Conservation (phyloP, 2,888 invertebrate genomes). For the Dryomyza anilis region DNA sequence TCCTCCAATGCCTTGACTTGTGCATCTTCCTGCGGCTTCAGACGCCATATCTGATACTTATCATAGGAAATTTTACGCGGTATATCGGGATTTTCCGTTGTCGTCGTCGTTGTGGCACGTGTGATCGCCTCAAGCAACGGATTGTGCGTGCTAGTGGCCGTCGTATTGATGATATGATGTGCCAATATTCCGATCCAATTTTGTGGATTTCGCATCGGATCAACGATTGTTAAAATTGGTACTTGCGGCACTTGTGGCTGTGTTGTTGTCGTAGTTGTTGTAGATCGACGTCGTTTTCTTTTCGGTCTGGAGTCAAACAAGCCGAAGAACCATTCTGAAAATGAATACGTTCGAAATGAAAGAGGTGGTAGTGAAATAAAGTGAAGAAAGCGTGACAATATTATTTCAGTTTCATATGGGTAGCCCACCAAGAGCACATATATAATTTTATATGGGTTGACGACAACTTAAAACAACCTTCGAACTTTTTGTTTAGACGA, state of each 20-base stretch:
- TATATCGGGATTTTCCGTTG: slow-evolving; percentile 42
- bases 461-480: background rate
- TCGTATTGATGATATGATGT: slow-evolving; percentile 56
- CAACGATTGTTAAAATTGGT: slow-evolving; percentile 56
- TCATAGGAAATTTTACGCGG: slow-evolving; percentile 56
- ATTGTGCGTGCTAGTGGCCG: slow-evolving; percentile 43
- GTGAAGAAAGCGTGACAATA: slow-evolving; percentile 36
- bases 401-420: no score
- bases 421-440: no score
- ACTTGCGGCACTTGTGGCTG: slow-evolving; percentile 55
- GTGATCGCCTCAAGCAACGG: slow-evolving; percentile 47
- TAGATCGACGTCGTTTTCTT: background rate
- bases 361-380: background rate
- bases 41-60: slow-evolving; percentile 63
- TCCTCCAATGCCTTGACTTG: slow-evolving; percentile 62
- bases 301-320: slow-evolving; percentile 61
- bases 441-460: no score
- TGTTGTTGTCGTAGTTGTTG: slow-evolving; percentile 49
- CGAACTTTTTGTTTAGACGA: background rate
- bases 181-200: slow-evolving; percentile 60
- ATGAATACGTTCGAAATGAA: background rate
- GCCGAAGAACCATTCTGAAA: slow-evolving; percentile 62
- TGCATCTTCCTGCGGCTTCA: slow-evolving; percentile 60
- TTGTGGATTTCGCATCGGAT: slow-evolving; percentile 57
- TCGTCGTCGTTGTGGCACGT: slow-evolving; percentile 37